phyloP scores from a whole-genome alignment of 2,797 vertebrate genomes.

The Lindbergichthys nudifrons region DNA sequence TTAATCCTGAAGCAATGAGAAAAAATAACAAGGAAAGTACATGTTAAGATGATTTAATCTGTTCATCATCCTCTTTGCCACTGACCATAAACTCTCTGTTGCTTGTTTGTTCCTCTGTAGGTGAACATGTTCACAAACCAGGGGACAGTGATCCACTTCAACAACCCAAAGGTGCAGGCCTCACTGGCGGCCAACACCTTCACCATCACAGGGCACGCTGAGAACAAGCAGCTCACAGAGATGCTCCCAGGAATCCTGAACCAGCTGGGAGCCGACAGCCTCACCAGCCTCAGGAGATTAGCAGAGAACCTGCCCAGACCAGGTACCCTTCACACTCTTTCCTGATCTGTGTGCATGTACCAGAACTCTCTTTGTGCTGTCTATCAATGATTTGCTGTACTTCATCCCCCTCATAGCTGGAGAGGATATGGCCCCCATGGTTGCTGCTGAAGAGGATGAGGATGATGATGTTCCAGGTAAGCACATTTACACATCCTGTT shows the following conservation, averaged over 20 bases:
- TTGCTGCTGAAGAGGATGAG: conserved; percentile 76
- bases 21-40: neutral
- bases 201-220: conserved; percentile 96
- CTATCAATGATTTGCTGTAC: neutral
- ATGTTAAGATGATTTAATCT: neutral
- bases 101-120: conserved; percentile 67
- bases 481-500: neutral
- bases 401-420: conserved; percentile 47
- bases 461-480: conserved; percentile 82
- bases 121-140: conserved; percentile 99
- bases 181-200: conserved; percentile 98
- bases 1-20: too few relatives aligned
- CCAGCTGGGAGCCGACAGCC: conserved; percentile 96
- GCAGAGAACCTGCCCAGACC: conserved; percentile 95
- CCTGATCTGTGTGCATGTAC: neutral
- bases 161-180: conserved; percentile 98
- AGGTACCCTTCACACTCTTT: conserved; percentile 72
- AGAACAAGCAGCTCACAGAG: conserved; percentile 98
- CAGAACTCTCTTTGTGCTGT: neutral
- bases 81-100: neutral
- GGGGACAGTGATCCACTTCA: conserved; percentile 98
- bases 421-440: conserved; percentile 72
- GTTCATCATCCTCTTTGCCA: neutral
- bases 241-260: conserved; percentile 98
- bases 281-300: conserved; percentile 95